Conservation (phyloP, 2,888 invertebrate genomes). For the Linnaemya vulpina region DNA sequence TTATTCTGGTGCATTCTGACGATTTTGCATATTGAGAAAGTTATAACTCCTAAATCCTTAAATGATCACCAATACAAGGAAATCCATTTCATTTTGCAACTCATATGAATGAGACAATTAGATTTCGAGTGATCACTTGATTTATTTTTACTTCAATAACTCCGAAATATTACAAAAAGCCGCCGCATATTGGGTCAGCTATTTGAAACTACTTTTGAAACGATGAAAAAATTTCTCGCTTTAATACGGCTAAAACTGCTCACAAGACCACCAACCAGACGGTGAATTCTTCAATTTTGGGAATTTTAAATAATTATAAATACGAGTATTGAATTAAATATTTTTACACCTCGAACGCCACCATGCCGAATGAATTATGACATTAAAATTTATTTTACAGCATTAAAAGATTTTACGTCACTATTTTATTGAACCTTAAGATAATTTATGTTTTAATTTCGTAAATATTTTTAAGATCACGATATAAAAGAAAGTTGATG, state of each 20-base stretch:
- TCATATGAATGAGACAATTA: neutral
- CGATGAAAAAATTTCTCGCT: too few species aligned
- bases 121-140: neutral
- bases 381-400: neutral
- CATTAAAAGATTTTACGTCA: neutral
- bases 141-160: neutral
- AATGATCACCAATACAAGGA: neutral
- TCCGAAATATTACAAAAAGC: too few species aligned
- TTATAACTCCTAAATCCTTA: too few species aligned
- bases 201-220: too few species aligned
- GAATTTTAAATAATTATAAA: neutral
- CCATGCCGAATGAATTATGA: neutral
- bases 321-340: neutral
- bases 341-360: neutral
- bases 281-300: neutral
- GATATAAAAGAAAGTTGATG: slow-evolving; percentile 26
- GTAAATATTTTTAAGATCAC: neutral
- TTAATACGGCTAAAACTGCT: too few species aligned
- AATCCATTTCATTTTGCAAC: too few species aligned
- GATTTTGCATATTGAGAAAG: too few species aligned
- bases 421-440: neutral
- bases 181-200: too few species aligned
- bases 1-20: too few species aligned
- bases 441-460: too few species aligned
- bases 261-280: too few species aligned